These are phyloP conservation scores for Distichodus sexfasciatus DNA, from an alignment of 2,797 vertebrate genomes.

Conservation along the genomic window DNA sequence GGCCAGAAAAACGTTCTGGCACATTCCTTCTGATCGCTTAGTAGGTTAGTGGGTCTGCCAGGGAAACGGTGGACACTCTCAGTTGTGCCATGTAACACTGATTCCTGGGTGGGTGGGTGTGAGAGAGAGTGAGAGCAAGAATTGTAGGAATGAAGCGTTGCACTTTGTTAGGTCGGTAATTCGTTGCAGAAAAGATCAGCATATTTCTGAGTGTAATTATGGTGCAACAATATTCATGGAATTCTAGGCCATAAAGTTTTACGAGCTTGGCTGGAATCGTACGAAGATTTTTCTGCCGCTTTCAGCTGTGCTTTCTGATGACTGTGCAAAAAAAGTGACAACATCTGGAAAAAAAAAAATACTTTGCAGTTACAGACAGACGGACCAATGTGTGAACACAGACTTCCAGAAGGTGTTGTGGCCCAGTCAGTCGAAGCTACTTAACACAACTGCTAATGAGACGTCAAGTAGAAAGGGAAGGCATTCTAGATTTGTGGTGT, in stretches of 20 bases:
- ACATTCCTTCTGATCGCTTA: neutral
- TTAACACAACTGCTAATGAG: no score
- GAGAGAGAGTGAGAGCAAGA: neutral
- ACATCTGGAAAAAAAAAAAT: no score
- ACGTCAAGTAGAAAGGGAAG: no score
- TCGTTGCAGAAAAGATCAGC: neutral
- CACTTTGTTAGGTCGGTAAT: neutral
- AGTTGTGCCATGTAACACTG: neutral
- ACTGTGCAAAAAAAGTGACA: no score
- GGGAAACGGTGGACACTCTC: neutral
- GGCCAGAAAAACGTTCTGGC: neutral
- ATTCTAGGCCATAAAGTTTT: neutral
- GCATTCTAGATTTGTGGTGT: no score
- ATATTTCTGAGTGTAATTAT: neutral
- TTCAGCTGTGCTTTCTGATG: no score
- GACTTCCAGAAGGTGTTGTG: no score
- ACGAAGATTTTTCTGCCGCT: no score
- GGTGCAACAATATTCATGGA: no score
- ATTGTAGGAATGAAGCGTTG: neutral
- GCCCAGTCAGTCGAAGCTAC: no score
- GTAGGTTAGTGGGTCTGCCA: conserved; percentile 12
- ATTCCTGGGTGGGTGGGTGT: neutral
- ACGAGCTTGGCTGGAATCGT: neutral
- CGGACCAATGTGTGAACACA: no score
- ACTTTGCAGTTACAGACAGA: no score